Evolutionary conservation across 1,140 invertebrate genomes (phyloP), one percentile per base, ranked within the genome.

Genomic region (Gonatopus flavifemur): DNA sequence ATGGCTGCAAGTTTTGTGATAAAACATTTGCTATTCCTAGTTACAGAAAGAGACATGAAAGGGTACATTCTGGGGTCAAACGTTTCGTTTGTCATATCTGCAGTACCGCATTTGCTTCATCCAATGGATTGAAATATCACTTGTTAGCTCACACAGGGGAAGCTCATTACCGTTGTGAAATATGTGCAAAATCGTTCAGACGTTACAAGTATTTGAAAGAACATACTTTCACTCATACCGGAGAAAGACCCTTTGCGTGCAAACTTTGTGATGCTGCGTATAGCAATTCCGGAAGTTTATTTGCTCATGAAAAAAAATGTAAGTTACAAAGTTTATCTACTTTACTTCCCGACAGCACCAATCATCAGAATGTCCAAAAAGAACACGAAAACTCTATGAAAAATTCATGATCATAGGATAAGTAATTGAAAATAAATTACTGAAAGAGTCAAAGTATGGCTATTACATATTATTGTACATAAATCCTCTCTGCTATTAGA

Each of bases 201-300:
- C 59, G 62, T 7, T 31, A 22, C 4, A 62, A 56, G n/a, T 62
- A 59, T 13, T 43, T 69, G 5, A 67, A 62, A 13, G 52, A 61
- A 7, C 66, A 69, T 20, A 53, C 43, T 13, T 66, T 67, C 19
- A 66, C 64, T 0, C 72, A 74, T 22, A 75, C 67, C 0, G 70
- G 69, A 7, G 45, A 66, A 47, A 66, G 57, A 15, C 62, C 66
- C 3, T 68, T 57, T 6, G 35, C 33, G 6, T 68, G 64, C 28
- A 59, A 57, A 50, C 33, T 46, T 5, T 68, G 64, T 15, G 62
- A 59, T 5, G 37, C 47, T 13, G 52, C 51, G 7, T 68, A 68
- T 24, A 50, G 47, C 4, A 64, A 55, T 45, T 62, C 62, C n/a
- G 64, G 64, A 0, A 66, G 59, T n/a, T 45, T 68, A n/a, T 66